Conservation (phyloP, 2,797 vertebrate genomes). For the Pseudomugil gertrudae region DNA sequence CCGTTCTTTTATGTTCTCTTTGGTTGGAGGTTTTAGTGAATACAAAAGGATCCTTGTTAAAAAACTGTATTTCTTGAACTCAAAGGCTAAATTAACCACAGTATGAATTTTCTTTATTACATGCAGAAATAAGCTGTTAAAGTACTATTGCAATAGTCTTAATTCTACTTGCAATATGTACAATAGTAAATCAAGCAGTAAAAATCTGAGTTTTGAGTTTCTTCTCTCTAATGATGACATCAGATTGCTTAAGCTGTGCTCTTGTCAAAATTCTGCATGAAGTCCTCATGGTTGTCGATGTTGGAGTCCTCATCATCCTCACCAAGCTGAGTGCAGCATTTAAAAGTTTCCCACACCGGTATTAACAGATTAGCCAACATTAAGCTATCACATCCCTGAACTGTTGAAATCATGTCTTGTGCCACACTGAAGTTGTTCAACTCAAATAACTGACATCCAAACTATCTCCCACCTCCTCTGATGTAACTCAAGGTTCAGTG, state of each 20-base stretch:
- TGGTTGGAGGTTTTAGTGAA: slow-evolving; percentile 50
- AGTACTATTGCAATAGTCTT: slow-evolving; percentile 5
- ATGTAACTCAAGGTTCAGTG: no score
- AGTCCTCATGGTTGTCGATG: no score
- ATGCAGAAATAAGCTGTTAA: neutral
- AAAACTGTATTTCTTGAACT: slow-evolving; percentile 29
- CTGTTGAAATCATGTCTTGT: no score
- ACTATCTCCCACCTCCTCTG: no score
- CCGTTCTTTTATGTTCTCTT: slow-evolving; percentile 56
- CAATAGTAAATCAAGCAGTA: neutral
- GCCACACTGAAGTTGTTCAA: no score
- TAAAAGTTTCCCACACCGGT: no score
- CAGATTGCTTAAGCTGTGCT: neutral
- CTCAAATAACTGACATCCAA: no score
- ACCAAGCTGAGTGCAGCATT: no score
- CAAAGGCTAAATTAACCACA: slow-evolving; percentile 27
- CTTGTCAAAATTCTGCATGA: no score
- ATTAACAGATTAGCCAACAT: no score
- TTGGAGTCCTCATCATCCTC: no score
- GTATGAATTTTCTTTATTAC: neutral
- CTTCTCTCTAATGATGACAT: neutral
- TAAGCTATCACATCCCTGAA: no score
- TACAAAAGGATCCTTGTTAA: slow-evolving; percentile 40
- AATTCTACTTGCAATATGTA: slow-evolving; percentile 1
- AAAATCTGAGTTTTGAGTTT: neutral